These are phyloP conservation scores for Panagrolaimus sp. DNA, from an alignment of 1,140 invertebrate genomes.

Conservation along the genomic window DNA sequence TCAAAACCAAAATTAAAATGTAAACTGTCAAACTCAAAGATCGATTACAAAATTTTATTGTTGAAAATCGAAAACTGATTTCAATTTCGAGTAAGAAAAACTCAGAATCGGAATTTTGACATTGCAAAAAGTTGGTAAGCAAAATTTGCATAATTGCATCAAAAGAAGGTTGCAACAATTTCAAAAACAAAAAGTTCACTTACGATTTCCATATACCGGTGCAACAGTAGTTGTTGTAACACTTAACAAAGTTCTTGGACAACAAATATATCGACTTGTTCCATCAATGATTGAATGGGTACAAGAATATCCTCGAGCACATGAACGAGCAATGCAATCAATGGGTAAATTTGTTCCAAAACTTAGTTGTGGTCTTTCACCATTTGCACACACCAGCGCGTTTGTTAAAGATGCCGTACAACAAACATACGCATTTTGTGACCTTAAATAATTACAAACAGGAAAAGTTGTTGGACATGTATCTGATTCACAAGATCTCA, in stretches of 20 bases:
- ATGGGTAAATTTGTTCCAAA: neutral
- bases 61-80: too few species aligned
- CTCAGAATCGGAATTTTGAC: too few species aligned
- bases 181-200: too few species aligned
- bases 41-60: too few species aligned
- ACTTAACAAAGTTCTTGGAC: neutral
- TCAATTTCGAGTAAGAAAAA: too few species aligned
- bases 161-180: too few species aligned
- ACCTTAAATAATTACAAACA: neutral
- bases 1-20: too few species aligned
- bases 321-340: neutral
- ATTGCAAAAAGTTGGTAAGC: too few species aligned
- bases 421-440: conserved; percentile 7
- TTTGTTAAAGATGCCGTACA: neutral
- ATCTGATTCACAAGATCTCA: neutral
- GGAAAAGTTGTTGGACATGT: neutral
- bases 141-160: too few species aligned
- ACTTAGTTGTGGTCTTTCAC: neutral
- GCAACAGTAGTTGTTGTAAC: neutral
- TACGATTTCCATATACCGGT: too few species aligned
- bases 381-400: neutral
- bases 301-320: conserved; percentile 4
- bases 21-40: too few species aligned
- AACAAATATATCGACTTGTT: conserved; percentile 7
- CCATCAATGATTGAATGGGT: neutral